phyloP scores from a whole-genome alignment of 1,140 invertebrate species.

The Pygmarrhopalites habei region DNA sequence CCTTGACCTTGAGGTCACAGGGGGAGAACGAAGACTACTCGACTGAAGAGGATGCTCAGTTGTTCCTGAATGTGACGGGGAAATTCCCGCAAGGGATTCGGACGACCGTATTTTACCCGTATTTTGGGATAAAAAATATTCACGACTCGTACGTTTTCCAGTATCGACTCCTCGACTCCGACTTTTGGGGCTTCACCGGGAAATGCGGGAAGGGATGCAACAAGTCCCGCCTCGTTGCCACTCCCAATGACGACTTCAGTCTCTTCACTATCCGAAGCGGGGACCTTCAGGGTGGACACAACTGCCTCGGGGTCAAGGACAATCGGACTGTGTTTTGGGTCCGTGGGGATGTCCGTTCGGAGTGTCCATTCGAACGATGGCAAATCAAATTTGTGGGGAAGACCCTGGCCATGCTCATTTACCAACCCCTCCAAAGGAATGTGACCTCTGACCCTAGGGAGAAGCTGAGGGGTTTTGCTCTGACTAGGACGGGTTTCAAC shows the following conservation, averaged over 20 bases:
- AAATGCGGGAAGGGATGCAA: constrained; percentile 5
- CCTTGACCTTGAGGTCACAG: not conserved
- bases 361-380: not conserved
- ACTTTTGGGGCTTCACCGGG: not conserved
- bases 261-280: not conserved
- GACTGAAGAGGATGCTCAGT: too few relatives aligned
- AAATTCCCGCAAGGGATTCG: not conserved
- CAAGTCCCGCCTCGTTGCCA: not conserved
- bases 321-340: not conserved
- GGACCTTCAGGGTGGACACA: not conserved
- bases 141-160: constrained; percentile 12
- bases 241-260: not conserved
- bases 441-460: not conserved
- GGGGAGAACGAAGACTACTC: too few relatives aligned
- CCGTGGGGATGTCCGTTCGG: not conserved
- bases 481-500: constrained; percentile 1
- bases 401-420: not conserved
- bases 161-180: not conserved
- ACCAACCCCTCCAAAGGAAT: not conserved
- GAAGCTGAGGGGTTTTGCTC: not conserved
- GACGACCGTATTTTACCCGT: not conserved
- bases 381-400: constrained; percentile 6
- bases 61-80: not conserved
- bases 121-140: constrained; percentile 3
- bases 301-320: not conserved